Evolutionary conservation across 2,888 invertebrate genomes (phyloP).

Genomic region (Drosophila mettleri): DNA sequence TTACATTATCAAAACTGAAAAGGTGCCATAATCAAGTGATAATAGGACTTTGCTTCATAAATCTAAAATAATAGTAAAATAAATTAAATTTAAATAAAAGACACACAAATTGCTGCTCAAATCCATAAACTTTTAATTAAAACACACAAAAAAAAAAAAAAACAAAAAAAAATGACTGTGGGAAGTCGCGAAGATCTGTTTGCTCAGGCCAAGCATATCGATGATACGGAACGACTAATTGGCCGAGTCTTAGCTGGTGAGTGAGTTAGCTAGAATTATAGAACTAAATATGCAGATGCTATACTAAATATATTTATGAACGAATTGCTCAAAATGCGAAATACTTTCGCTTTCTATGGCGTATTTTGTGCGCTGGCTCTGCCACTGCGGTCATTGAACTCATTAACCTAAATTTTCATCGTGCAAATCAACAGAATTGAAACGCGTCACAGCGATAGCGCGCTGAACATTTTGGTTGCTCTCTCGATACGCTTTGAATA

Average conservation of each 20-base stretch:
- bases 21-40: constrained; percentile 65
- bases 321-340: constrained; percentile 8
- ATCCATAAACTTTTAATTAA: not conserved
- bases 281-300: not conserved
- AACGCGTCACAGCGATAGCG: constrained; percentile 32
- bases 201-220: constrained; percentile 82
- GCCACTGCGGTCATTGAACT: constrained; percentile 81
- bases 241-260: constrained; percentile 85
- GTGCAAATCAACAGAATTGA: constrained; percentile 45
- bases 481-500: not conserved
- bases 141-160: not conserved
- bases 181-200: constrained; percentile 84
- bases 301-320: constrained; percentile 1
- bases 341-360: constrained; percentile 56
- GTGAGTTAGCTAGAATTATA: constrained; percentile 44
- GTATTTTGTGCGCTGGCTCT: constrained; percentile 52
- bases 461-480: not conserved
- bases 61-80: constrained; percentile 1
- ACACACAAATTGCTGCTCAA: constrained; percentile 14
- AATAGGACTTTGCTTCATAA: constrained; percentile 19
- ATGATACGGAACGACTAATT: constrained; percentile 84
- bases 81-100: not conserved
- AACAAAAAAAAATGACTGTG: constrained; percentile 81
- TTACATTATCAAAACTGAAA: constrained; percentile 24
- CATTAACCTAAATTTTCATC: constrained; percentile 78